phyloP scores from a whole-genome alignment of 2,797 vertebrate species.

The Fistularia tabacaria region DNA sequence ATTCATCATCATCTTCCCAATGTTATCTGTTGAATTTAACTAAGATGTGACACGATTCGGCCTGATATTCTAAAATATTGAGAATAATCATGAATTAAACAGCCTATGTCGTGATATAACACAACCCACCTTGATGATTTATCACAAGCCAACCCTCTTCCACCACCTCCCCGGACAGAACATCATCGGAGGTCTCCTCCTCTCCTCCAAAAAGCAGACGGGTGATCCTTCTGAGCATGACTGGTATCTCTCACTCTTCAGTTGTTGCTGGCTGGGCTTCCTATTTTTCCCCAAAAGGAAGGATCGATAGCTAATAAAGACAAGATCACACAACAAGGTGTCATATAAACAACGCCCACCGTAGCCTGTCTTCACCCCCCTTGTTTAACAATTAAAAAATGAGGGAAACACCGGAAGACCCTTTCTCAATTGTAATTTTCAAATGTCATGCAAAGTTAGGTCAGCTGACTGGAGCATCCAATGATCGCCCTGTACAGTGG shows the following conservation, averaged over 20 bases:
- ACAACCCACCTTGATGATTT: slow-evolving; percentile 81
- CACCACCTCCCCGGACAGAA: slow-evolving; percentile 72
- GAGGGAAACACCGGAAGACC: slow-evolving; percentile 4
- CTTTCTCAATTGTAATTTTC: slow-evolving; percentile 18
- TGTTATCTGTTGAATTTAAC: too few relatives aligned
- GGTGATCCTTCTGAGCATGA: slow-evolving; percentile 86
- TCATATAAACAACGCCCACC: too few relatives aligned
- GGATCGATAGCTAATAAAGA: slow-evolving; percentile 7
- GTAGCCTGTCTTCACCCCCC: too few relatives aligned
- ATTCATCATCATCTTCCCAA: too few relatives aligned
- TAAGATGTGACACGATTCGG: too few relatives aligned
- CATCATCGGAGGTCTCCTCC: slow-evolving; percentile 61
- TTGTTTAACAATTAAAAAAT: not conserved
- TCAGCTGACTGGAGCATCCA: slow-evolving; percentile 55
- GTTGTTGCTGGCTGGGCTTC: slow-evolving; percentile 1
- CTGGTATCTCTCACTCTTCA: slow-evolving; percentile 11
- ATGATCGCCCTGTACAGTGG: slow-evolving; percentile 22
- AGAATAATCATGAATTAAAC: too few relatives aligned
- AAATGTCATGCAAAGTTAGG: slow-evolving; percentile 27
- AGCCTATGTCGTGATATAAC: not conserved
- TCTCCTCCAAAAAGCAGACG: slow-evolving; percentile 84
- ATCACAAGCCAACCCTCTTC: slow-evolving; percentile 93
- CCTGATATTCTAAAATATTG: too few relatives aligned
- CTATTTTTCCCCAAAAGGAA: slow-evolving; percentile 14
- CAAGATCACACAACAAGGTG: not conserved